Evolutionary conservation across 1,140 invertebrate species (phyloP).

Genomic region (Acromyrmex charruanus): DNA sequence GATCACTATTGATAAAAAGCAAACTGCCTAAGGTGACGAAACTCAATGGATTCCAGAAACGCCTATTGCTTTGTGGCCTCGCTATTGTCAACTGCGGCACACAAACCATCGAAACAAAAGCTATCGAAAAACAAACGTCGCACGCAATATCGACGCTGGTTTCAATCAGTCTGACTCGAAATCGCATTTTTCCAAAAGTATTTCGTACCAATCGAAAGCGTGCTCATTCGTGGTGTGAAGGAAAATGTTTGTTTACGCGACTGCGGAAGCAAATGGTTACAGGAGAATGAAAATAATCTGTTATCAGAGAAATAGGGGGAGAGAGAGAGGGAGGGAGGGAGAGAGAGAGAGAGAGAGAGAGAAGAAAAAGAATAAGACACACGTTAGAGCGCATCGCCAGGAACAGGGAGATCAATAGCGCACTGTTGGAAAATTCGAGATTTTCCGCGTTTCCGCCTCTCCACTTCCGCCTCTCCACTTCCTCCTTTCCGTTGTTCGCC

Average conservation of each 20-base stretch:
- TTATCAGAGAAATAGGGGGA: neutral
- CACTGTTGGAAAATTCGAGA: constrained; percentile 38
- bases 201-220: neutral
- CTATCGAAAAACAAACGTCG: constrained; percentile 38
- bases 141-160: constrained; percentile 32
- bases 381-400: constrained; percentile 3
- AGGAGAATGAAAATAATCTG: constrained; percentile 49
- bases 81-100: constrained; percentile 12
- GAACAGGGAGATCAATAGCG: constrained; percentile 25
- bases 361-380: neutral
- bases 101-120: constrained; percentile 24
- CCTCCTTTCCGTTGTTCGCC: neutral
- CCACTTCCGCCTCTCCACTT: neutral
- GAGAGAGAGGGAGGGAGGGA: neutral
- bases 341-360: no score
- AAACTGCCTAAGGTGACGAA: neutral
- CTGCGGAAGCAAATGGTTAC: constrained; percentile 7
- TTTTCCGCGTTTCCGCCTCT: constrained; percentile 31
- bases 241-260: constrained; percentile 59
- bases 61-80: neutral
- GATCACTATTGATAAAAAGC: neutral
- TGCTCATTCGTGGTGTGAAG: constrained; percentile 29
- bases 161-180: constrained; percentile 21
- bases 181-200: constrained; percentile 14
- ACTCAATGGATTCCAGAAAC: neutral